Percentiles rank a stretch among this genome's conserved stretches.
Evolutionary conservation across 2,888 invertebrate species (phyloP).

Genomic region (Geophilus truncorum): DNA sequence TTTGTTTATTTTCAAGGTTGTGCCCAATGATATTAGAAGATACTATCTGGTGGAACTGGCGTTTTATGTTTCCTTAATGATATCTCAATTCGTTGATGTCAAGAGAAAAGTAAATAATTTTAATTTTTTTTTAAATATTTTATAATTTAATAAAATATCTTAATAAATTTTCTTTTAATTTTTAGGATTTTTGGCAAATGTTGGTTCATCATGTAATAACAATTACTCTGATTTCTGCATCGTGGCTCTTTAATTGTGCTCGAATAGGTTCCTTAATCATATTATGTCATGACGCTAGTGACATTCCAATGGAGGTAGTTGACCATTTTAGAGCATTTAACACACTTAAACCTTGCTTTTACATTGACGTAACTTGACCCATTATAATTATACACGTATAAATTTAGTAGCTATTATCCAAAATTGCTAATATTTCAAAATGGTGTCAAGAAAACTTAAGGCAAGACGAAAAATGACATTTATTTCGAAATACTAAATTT

Average conservation of each 20-base stretch:
- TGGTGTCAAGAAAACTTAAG: too few species aligned
- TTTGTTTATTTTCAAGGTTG: slow-evolving; percentile 56
- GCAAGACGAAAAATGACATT: too few species aligned
- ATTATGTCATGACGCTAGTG: slow-evolving; percentile 79
- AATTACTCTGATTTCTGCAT: slow-evolving; percentile 79
- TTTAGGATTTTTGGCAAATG: slow-evolving; percentile 90
- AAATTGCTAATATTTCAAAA: too few species aligned
- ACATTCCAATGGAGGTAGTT: slow-evolving; percentile 75
- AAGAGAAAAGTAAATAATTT: slow-evolving; percentile 56
- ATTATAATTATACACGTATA: too few species aligned
- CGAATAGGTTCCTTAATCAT: slow-evolving; percentile 83
- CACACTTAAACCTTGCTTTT: too few species aligned
- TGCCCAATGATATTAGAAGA: slow-evolving; percentile 84
- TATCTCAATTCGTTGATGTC: slow-evolving; percentile 90
- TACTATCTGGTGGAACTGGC: slow-evolving; percentile 93
- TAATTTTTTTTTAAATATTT: too few species aligned
- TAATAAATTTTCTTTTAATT: neutral
- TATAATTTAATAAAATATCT: too few species aligned
- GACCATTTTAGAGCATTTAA: too few species aligned
- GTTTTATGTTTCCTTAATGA: slow-evolving; percentile 90
- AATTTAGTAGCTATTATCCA: too few species aligned
- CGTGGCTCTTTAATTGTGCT: slow-evolving; percentile 91
- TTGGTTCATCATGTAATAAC: slow-evolving; percentile 95
- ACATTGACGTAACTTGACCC: too few species aligned
- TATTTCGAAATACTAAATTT: neutral